Percentiles rank a stretch among this genome's conserved stretches.
Evolutionary conservation across 2,797 vertebrate species (phyloP).

Genomic region (Adrianichthys oophorus): DNA sequence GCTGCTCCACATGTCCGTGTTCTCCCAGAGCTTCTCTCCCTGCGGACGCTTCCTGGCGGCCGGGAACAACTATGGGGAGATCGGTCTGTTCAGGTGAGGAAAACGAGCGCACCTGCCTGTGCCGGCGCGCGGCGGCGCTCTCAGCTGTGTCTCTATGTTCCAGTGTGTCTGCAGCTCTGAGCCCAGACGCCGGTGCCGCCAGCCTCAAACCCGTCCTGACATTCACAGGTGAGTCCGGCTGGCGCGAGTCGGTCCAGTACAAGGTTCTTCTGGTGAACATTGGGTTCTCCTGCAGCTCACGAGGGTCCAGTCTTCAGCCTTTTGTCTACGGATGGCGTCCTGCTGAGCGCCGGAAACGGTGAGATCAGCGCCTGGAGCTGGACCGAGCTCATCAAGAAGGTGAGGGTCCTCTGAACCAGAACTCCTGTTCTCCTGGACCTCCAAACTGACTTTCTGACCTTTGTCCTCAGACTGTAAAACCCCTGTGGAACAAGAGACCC

Average conservation of each 20-base stretch:
- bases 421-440: neutral
- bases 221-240: constrained; percentile 79
- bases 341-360: constrained; percentile 81
- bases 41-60: constrained; percentile 87
- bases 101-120: neutral
- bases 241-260: neutral
- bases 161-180: constrained; percentile 86
- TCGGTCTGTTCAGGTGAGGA: constrained; percentile 87
- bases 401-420: neutral
- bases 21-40: constrained; percentile 88
- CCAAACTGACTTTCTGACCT: neutral
- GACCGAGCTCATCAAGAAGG: constrained; percentile 88
- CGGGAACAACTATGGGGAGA: constrained; percentile 89
- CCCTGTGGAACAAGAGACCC: constrained; percentile 81
- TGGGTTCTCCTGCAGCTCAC: constrained; percentile 74
- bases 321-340: constrained; percentile 79
- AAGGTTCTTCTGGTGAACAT: neutral
- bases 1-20: constrained; percentile 89
- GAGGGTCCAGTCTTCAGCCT: constrained; percentile 86
- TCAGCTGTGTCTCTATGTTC: neutral
- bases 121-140: no score
- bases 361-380: constrained; percentile 89
- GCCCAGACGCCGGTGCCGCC: constrained; percentile 81
- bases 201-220: constrained; percentile 83
- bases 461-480: constrained; percentile 78